These are phyloP conservation scores for Varanus komodoensis DNA, from an alignment of 2,113 vertebrate species.

Conservation along the genomic window DNA sequence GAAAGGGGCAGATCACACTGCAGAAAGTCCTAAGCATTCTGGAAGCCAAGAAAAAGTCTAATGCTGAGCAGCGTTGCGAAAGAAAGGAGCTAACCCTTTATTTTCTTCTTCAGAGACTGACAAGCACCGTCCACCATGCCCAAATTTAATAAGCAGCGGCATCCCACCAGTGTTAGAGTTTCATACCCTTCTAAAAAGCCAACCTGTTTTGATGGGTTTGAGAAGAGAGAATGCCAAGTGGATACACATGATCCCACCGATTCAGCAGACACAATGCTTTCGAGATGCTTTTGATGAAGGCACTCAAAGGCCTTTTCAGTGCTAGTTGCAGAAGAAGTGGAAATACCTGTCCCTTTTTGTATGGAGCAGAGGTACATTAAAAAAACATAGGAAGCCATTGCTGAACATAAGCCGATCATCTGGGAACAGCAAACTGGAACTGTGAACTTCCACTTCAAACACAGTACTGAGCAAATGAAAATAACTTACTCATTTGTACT, in stretches of 20 bases:
- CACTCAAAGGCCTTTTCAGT: neutral
- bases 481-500: neutral
- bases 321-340: neutral
- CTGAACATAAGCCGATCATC: neutral
- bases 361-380: neutral
- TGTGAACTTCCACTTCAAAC: neutral
- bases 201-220: slow-evolving; percentile 28
- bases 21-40: neutral
- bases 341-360: neutral
- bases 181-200: neutral
- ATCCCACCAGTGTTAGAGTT: neutral
- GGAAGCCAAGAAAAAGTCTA: neutral
- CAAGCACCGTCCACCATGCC: slow-evolving; percentile 25
- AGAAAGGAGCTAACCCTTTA: neutral
- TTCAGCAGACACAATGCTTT: neutral
- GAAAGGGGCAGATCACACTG: slow-evolving; percentile 11
- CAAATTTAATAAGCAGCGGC: slow-evolving; percentile 30
- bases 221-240: neutral
- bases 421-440: neutral
- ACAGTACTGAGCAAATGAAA: neutral
- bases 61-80: neutral
- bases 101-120: slow-evolving; percentile 27
- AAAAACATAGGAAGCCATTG: neutral
- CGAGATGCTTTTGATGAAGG: neutral
- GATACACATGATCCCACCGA: neutral